phyloP scores from a whole-genome alignment of 2,797 vertebrate genomes.

The Zenarchopterus dispar region DNA sequence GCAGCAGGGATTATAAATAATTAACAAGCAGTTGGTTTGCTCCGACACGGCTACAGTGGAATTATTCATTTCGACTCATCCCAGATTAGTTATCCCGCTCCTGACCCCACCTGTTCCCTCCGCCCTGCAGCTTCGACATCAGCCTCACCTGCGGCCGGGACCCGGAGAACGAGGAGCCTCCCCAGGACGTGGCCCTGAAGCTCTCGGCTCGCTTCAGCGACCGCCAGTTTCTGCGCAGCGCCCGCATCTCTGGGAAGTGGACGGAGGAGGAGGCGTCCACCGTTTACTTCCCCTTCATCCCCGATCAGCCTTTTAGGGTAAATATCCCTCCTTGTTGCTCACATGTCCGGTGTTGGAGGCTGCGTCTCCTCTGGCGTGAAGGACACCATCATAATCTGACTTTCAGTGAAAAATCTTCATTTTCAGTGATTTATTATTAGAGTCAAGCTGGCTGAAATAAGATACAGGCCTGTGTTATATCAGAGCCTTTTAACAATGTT shows the following conservation, averaged over 20 bases:
- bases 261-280: slow-evolving; percentile 91
- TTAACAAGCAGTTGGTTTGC: slow-evolving; percentile 44
- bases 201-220: slow-evolving; percentile 92
- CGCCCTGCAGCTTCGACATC: slow-evolving; percentile 88
- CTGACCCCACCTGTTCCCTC: not conserved
- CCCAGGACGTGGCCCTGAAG: slow-evolving; percentile 91
- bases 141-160: slow-evolving; percentile 92
- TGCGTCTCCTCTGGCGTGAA: too few relatives aligned
- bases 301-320: slow-evolving; percentile 98
- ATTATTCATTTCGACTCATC: slow-evolving; percentile 52
- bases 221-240: slow-evolving; percentile 91
- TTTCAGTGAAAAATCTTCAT: too few relatives aligned
- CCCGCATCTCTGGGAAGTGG: slow-evolving; percentile 91
- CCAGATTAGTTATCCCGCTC: slow-evolving; percentile 55
- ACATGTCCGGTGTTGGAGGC: too few relatives aligned
- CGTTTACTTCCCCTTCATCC: slow-evolving; percentile 96
- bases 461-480: too few relatives aligned
- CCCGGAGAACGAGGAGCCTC: slow-evolving; percentile 84
- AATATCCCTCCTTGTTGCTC: slow-evolving; percentile 2
- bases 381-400: too few relatives aligned
- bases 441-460: too few relatives aligned
- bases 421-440: too few relatives aligned
- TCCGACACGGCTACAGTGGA: slow-evolving; percentile 53
- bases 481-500: too few relatives aligned
- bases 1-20: slow-evolving; percentile 58